A percentile compares a stretch with the other conserved stretches of the same genome.
Evolutionary conservation across 2,113 vertebrate species (phyloP).

Genomic region (Chaetura pelagica): DNA sequence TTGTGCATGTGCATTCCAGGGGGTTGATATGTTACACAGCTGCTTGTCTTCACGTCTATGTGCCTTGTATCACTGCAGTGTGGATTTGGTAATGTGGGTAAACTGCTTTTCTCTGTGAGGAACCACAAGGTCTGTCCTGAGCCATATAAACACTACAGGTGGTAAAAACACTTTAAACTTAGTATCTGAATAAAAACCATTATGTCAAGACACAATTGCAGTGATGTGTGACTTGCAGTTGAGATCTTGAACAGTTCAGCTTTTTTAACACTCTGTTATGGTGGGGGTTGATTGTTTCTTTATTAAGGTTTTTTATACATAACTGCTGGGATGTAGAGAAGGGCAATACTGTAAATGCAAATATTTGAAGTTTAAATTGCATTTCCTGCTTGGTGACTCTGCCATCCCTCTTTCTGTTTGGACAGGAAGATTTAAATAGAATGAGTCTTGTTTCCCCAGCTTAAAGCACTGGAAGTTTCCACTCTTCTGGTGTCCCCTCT

Average conservation of each 20-base stretch:
- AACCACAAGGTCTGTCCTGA: neutral
- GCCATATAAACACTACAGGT: fast-evolving
- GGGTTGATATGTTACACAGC: neutral
- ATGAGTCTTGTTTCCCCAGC: neutral
- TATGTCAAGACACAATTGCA: neutral
- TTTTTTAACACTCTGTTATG: neutral
- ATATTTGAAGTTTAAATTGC: neutral
- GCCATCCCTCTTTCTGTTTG: neutral
- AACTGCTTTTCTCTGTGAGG: neutral
- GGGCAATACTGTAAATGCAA: neutral
- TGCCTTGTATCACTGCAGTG: neutral
- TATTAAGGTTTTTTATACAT: neutral
- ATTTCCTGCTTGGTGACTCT: neutral
- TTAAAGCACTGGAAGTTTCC: neutral
- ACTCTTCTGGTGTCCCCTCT: neutral
- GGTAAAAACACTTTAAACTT: neutral
- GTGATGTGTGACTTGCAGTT: neutral
- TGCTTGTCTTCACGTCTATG: neutral
- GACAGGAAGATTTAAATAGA: neutral
- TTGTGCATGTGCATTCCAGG: fast-evolving
- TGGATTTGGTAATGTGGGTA: fast-evolving
- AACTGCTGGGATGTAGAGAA: neutral
- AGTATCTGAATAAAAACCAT: neutral
- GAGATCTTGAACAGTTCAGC: neutral
- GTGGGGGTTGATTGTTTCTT: neutral